Percentiles rank a stretch among this genome's conserved stretches.
Evolutionary conservation across 1,140 invertebrate species (phyloP).

Genomic region (Solenopsis invicta): DNA sequence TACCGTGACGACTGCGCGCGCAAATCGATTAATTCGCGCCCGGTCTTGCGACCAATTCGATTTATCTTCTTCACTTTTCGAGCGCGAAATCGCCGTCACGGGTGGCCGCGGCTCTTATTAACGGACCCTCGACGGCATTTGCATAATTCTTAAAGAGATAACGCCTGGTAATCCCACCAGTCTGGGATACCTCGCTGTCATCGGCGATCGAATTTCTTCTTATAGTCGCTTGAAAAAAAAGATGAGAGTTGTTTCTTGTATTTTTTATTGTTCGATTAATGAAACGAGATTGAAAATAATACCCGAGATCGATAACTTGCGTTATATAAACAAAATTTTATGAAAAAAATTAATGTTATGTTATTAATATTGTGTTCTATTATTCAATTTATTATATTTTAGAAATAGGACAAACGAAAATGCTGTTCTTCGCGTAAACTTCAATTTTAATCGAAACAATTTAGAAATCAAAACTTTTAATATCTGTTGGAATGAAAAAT

Average conservation of each 20-base stretch:
- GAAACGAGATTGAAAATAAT: background rate
- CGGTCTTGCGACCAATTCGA: constrained; percentile 23
- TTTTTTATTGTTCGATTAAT: background rate
- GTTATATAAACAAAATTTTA: background rate
- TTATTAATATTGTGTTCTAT: no score
- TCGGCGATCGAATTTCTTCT: constrained; percentile 1
- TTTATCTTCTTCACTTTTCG: constrained; percentile 35
- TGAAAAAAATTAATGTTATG: background rate
- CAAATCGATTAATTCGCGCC: constrained; percentile 52
- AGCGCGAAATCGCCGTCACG: background rate
- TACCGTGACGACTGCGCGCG: constrained; percentile 18
- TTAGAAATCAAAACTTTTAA: background rate
- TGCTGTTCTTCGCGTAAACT: background rate
- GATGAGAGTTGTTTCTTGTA: background rate
- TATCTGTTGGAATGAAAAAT: background rate
- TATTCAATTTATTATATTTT: background rate
- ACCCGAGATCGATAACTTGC: background rate
- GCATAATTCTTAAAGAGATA: constrained; percentile 41
- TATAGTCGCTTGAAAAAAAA: no score
- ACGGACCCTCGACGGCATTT: constrained; percentile 19
- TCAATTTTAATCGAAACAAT: background rate
- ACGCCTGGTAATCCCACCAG: constrained; percentile 12
- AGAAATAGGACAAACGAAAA: background rate
- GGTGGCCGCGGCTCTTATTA: constrained; percentile 31
- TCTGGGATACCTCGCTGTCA: background rate